Evolutionary conservation across 2,113 vertebrate genomes (phyloP).

Genomic region (Gymnocephalus cernua): DNA sequence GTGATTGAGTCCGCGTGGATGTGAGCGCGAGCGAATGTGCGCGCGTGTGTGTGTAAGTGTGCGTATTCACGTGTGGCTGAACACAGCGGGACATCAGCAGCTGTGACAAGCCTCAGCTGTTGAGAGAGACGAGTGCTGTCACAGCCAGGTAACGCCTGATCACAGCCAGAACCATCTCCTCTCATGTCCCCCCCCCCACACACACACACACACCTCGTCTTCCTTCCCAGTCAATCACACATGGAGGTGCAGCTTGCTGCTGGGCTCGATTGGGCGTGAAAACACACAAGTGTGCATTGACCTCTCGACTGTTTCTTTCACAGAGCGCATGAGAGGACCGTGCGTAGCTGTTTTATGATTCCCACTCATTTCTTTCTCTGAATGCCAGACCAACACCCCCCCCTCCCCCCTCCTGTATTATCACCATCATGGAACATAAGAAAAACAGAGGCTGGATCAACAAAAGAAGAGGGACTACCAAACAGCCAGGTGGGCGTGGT

Average conservation of each 20-base stretch:
- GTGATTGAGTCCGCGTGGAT: background rate
- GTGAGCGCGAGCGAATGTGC: background rate
- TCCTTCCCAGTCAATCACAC: constrained; percentile 61
- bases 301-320: constrained; percentile 52
- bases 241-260: constrained; percentile 56
- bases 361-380: constrained; percentile 32
- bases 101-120: constrained; percentile 82
- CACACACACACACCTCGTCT: constrained; percentile 13
- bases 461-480: constrained; percentile 42
- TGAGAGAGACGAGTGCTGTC: constrained; percentile 74
- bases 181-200: constrained; percentile 42
- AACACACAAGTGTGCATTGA: constrained; percentile 65
- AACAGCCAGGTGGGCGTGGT: constrained; percentile 68
- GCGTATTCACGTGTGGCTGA: constrained; percentile 63
- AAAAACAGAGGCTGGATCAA: constrained; percentile 39
- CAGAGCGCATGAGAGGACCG: constrained; percentile 20
- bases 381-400: constrained; percentile 34
- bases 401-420: constrained; percentile 60
- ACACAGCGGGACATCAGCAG: constrained; percentile 72
- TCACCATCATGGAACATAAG: constrained; percentile 41
- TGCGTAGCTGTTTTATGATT: constrained; percentile 24
- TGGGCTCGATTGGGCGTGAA: constrained; percentile 78
- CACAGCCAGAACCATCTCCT: constrained; percentile 66
- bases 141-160: constrained; percentile 77
- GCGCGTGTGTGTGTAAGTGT: constrained; percentile 12